Base-by-base conservation (phyloP, 2,888 invertebrate species). In the Fragum fragum region DNA sequence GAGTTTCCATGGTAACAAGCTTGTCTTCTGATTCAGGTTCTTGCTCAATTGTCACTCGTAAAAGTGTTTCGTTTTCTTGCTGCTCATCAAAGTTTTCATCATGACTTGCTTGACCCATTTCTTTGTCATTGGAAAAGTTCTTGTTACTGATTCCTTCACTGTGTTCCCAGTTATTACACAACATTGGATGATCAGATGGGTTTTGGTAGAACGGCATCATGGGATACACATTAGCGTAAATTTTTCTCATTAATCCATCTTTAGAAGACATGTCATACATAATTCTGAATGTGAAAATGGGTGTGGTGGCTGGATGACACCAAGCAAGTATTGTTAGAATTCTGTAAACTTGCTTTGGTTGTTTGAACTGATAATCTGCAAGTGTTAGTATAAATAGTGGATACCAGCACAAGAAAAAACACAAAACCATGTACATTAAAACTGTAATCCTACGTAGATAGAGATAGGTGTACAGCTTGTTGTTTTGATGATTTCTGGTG, bases 321-420 rank as follows among this genome's bases (percentile, higher is more conserved):
- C 94, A 94, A 6, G 94, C 93, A 7, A 94, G 79, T 42, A 94
- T 91, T 29, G 93, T 94, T 70, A 94, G 80, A 28, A 89, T 76
- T 96, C 92, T 90, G 86, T 94, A 94, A 42, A 91, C 76, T 21
- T 88, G 81, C 18, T 90, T 86, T 7, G 92, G 89, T 39, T 90
- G 89, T 53, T 85, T 78, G 84, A 92, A 92, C 42, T 90, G 83
- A 1, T 94, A 93, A 85, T 95, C 94, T 23, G 93, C 87, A 84
- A 98, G 95, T 1, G 97, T 98, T 89, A 98, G 97, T 88, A 98
- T 96, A 95, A 98, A 98, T 85, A 98, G 95, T 18, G 98, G 98
- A 84, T 98, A 97, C 98, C 98, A 98, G 95, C 98, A 98, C 73
- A 98, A 95, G 59, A 97, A 96, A 94, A 98, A 98, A 16, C 91